These are phyloP conservation scores for Nasalis larvatus DNA, from an alignment of 2,113 vertebrate genomes.

Conservation along the genomic window DNA sequence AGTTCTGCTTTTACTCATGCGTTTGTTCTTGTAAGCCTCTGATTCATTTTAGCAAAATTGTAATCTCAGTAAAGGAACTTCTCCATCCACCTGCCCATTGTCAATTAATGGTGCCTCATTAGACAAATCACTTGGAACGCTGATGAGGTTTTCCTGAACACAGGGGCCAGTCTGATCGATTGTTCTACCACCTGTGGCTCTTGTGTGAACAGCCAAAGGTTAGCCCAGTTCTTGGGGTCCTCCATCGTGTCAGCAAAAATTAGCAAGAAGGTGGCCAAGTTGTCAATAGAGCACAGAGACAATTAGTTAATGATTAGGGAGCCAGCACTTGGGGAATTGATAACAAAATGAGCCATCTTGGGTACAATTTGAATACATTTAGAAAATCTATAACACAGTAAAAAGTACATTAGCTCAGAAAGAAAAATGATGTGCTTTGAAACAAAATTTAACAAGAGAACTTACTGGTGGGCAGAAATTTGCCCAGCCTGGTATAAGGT, in stretches of 20 bases:
- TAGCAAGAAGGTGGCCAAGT: conserved; percentile 87
- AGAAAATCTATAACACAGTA: conserved; percentile 81
- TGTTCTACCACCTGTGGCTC: conserved; percentile 90
- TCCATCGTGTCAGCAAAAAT: conserved; percentile 97
- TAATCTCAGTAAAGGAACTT: conserved; percentile 76
- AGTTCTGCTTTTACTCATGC: accelerated
- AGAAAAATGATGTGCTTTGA: conserved; percentile 51
- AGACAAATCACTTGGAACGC: conserved; percentile 94
- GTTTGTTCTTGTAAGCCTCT: background rate
- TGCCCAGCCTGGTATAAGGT: conserved; percentile 1
- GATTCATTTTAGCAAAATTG: conserved; percentile 40
- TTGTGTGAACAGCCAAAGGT: conserved; percentile 94
- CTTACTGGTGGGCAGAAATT: background rate
- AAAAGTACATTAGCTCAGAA: conserved; percentile 42
- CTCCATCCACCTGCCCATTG: conserved; percentile 88
- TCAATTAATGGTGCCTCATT: conserved; percentile 97
- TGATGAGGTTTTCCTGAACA: conserved; percentile 97
- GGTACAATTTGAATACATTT: conserved; percentile 88
- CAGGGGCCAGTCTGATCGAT: conserved; percentile 94
- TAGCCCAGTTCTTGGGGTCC: conserved; percentile 91
- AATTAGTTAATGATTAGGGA: conserved; percentile 98
- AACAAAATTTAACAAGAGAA: conserved; percentile 37
- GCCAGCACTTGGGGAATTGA: conserved; percentile 88
- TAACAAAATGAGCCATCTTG: conserved; percentile 93
- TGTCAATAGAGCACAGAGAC: conserved; percentile 96